Evolutionary conservation across 1,140 invertebrate species (phyloP), one percentile per base, ranked within the genome.

Genomic region (Trigoniulus corallinus): DNA sequence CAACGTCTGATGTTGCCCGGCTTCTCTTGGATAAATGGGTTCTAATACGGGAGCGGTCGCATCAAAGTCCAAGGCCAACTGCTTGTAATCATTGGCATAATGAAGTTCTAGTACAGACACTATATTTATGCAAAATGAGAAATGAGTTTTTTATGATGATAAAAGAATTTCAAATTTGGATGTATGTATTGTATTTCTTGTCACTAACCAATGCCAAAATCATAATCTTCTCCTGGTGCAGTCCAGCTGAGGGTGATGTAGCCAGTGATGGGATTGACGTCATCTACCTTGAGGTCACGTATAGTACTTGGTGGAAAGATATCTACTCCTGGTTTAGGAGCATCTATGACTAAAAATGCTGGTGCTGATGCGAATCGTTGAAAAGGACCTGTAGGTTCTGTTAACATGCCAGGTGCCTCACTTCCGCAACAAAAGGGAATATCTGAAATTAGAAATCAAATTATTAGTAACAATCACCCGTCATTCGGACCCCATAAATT

Each of bases 171-270:
- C n/a, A n/a, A n/a, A n/a, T n/a, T n/a, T n/a, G n/a, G n/a, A n/a
- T n/a, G n/a, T n/a, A n/a, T n/a, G n/a, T n/a, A n/a, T n/a, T n/a
- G n/a, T n/a, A n/a, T n/a, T n/a, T n/a, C n/a, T n/a, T n/a, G n/a
- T n/a, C n/a, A n/a, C n/a, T n/a, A 39, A 57, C 56, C 56, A 47
- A 23, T 45, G 18, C 56, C 56, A 3, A 2, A 21, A 26, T 57
- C 56, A 23, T 54, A 59, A 70, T 72, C 56, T 69, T 62, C 54
- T 18, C 62, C 74, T 2, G 74, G 73, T 13, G 73, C 68, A 2
- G 72, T 74, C 74, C 74, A 76, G 1, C 59, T 60, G 1, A 76
- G 57, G 42, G 63, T 55, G 1, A 67, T 68, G 51, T 44, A 44
- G 21, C 42, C 42, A 46, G 54, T 39, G 70, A 66, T 2, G 55